Percentiles rank a stretch among this genome's conserved stretches.
Evolutionary conservation across 2,113 vertebrate genomes (phyloP).

Genomic region (Hylia prasina): DNA sequence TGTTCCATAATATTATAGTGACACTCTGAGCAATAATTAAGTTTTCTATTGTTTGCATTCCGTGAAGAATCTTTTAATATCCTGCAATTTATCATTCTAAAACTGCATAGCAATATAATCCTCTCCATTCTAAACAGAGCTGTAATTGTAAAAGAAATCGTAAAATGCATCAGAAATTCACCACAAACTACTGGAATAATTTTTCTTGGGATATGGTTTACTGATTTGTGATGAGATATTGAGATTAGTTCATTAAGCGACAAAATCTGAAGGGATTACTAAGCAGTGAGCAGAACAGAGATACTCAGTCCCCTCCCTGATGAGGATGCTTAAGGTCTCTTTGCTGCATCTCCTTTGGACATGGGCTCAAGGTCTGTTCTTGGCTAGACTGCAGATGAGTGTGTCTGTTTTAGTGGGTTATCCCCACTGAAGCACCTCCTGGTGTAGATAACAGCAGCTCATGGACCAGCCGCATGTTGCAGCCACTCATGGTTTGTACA

Average conservation of each 20-base stretch:
- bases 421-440: background rate
- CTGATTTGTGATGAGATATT: background rate
- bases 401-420: background rate
- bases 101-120: slow-evolving; percentile 4
- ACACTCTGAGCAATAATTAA: slow-evolving; percentile 43
- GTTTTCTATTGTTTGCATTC: slow-evolving; percentile 54
- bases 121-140: slow-evolving; percentile 1
- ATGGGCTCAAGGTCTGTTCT: background rate
- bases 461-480: rapidly evolving
- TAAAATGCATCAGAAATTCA: slow-evolving; percentile 24
- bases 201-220: background rate
- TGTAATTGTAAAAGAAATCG: slow-evolving; percentile 15
- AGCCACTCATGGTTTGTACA: rapidly evolving
- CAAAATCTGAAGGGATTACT: background rate
- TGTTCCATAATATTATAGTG: slow-evolving; percentile 39
- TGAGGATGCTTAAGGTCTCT: background rate
- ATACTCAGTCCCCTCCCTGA: background rate
- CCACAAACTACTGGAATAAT: background rate
- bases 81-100: slow-evolving; percentile 46
- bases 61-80: slow-evolving; percentile 50
- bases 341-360: background rate
- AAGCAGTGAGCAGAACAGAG: background rate
- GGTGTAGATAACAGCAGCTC: background rate
- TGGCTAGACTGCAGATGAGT: background rate
- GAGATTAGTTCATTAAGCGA: background rate